Base-by-base conservation (phyloP, 2,888 invertebrate genomes). In the Phyto melanocephala region DNA sequence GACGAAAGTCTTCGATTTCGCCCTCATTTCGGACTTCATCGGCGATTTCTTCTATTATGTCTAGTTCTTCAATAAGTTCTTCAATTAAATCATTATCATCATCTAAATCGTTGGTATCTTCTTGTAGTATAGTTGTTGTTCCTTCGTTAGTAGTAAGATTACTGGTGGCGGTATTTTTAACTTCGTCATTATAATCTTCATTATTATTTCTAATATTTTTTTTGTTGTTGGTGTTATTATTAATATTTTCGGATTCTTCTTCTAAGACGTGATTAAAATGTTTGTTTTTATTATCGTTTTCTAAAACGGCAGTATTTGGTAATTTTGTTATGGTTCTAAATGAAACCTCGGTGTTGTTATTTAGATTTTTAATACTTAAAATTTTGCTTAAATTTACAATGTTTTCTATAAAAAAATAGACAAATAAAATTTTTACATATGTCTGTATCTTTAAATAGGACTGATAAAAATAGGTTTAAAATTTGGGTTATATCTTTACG, bases 231-330 rank as follows among this genome's bases (percentile, higher is more conserved):
- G 47, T 60, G 40, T 77, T 70, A 8, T 56, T 76, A 15, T 65
- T 76, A 42, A 67, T 76, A 68, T 79, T 71, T 33, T 76, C 28
- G 5, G n/a, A 54, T 40, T 33, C 15, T 52, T 63, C 28, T 56
- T 56, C 35, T 28, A 79, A 67, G 11, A 60, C 67, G 15, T 70
- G 50, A 58, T 60, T 54, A 60, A 71, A 79, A 68, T 75, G 58
- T 58, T 58, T 28, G 20, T 28, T 65, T 71, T 67, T 71, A 47
- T 54, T 60, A 56, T 81, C 70, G 62, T 74, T 78, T 81, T 83
- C 68, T 58, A 81, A 81, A 83, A 75, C 85, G 88, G 88, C 89
- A 88, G 87, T 88, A 85, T 85, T 81, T 84, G 77, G 67, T 85
- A 70, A 40, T 80, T 79, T 74, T 78, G 58, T 37, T 54, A 60